Evolutionary conservation across 2,113 vertebrate genomes (phyloP).

Genomic region (Mormyrus iriodes): DNA sequence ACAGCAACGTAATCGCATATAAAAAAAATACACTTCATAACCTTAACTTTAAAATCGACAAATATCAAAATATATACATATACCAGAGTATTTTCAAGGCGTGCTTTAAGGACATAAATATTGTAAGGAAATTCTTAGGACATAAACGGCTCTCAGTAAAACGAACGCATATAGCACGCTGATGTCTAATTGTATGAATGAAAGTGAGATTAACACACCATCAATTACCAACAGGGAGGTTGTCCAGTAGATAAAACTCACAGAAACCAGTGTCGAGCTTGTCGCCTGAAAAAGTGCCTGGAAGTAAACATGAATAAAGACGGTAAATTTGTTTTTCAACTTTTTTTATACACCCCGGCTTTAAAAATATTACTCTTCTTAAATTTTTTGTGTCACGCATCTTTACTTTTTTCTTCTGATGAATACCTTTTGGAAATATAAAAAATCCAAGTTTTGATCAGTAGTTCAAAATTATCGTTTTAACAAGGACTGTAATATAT

Average conservation of each 20-base stretch:
- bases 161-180: background rate
- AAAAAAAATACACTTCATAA: background rate
- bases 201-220: background rate
- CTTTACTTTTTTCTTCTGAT: background rate
- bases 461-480: background rate
- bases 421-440: background rate
- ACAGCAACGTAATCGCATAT: background rate
- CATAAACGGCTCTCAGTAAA: background rate
- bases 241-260: slow-evolving; percentile 98
- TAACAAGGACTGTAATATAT: background rate
- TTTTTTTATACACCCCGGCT: background rate
- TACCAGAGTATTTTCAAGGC: background rate
- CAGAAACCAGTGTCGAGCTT: slow-evolving; percentile 96
- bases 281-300: slow-evolving; percentile 96
- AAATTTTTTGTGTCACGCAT: background rate
- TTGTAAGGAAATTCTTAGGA: background rate
- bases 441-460: background rate
- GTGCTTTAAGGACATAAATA: background rate
- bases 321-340: slow-evolving; percentile 64
- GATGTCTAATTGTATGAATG: background rate
- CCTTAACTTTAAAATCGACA: background rate
- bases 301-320: slow-evolving; percentile 99
- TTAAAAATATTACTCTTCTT: background rate
- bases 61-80: background rate
- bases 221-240: slow-evolving; percentile 68